phyloP scores from a whole-genome alignment of 2,797 vertebrate genomes.

The Molothrus ater region DNA sequence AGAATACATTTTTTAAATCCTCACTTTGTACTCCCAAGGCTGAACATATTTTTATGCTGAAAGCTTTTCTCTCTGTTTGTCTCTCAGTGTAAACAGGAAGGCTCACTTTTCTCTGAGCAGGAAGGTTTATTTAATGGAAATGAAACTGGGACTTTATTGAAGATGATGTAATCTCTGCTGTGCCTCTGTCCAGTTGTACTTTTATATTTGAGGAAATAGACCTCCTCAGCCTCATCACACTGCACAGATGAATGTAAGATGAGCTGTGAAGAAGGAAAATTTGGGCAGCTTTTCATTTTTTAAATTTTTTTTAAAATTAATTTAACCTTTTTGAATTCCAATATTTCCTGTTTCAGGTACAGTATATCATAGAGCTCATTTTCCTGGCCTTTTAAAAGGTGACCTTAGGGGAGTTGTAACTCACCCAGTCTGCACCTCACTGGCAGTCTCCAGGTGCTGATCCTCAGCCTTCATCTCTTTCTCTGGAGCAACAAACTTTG shows the following conservation, averaged over 20 bases:
- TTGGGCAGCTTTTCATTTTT: not conserved
- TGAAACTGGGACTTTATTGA: not conserved
- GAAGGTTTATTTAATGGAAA: not conserved
- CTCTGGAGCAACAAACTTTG: not conserved
- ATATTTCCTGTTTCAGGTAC: not conserved
- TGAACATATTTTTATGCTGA: not conserved
- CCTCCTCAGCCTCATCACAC: not conserved
- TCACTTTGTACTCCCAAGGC: not conserved
- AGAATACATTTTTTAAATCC: not conserved
- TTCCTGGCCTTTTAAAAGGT: not conserved
- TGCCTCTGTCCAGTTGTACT: not conserved
- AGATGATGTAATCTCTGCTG: not conserved
- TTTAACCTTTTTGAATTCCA: not conserved
- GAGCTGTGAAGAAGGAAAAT: not conserved
- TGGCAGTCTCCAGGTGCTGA: not conserved
- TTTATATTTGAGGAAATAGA: not conserved
- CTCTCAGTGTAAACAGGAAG: not conserved
- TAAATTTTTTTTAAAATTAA: not conserved
- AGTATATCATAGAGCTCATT: not conserved
- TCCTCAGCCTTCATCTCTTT: not conserved
- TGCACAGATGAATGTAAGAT: not conserved
- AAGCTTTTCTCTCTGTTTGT: not conserved
- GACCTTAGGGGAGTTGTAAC: not conserved
- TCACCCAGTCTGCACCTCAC: not conserved
- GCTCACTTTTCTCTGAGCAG: not conserved